Evolutionary conservation across 2,113 vertebrate species (phyloP).

Genomic region (Trinectes maculatus): DNA sequence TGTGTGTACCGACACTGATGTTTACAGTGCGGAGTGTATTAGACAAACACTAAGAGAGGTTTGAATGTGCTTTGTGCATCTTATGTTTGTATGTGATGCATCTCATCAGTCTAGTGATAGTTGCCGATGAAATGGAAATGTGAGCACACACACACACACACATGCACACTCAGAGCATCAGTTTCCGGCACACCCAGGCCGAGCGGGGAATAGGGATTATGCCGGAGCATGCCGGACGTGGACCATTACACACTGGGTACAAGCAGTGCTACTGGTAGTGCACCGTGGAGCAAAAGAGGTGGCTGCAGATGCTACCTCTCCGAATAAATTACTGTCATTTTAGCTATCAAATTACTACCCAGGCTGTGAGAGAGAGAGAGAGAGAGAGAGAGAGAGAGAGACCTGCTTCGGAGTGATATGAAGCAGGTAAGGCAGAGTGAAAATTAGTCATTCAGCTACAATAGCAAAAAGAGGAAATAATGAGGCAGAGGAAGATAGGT

Average conservation of each 20-base stretch:
- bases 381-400: conserved; percentile 14
- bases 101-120: conserved; percentile 7
- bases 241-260: conserved; percentile 50
- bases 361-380: conserved; percentile 17
- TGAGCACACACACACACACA: conserved; percentile 41
- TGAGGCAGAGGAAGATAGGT: conserved; percentile 21
- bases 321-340: conserved; percentile 50
- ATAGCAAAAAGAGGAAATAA: conserved; percentile 31
- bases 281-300: conserved; percentile 27
- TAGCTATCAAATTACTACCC: conserved; percentile 39
- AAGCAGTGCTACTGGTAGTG: conserved; percentile 22
- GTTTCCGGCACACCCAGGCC: conserved; percentile 19
- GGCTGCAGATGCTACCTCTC: conserved; percentile 48
- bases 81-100: no score
- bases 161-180: conserved; percentile 6
- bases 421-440: conserved; percentile 23
- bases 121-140: conserved; percentile 32
- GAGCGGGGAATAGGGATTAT: conserved; percentile 24
- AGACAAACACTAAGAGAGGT: no score
- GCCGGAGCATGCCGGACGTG: conserved; percentile 20
- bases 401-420: conserved; percentile 15
- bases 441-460: conserved; percentile 36
- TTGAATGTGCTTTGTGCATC: no score
- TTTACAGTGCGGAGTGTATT: no score
- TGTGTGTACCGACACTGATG: neutral